Base-by-base conservation (phyloP, 2,113 vertebrate genomes). In the Alaudala cheleensis region DNA sequence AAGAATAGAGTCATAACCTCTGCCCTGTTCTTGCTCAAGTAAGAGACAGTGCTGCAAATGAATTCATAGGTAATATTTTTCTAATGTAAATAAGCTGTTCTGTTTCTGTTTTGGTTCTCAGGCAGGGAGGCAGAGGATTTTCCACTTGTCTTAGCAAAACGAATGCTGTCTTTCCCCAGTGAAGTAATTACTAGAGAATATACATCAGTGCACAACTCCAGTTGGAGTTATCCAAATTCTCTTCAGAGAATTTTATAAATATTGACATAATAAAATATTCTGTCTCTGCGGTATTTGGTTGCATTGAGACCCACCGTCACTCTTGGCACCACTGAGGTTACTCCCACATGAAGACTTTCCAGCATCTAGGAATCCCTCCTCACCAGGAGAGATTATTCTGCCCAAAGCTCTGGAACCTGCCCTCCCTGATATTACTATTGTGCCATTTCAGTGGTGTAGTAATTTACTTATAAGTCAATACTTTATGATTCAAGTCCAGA, bases 351-450 rank as follows among this genome's bases (percentile, higher is more conserved):
- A 92, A 69, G 31, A 44, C 60, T 77, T 81, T 79, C 14, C 1
- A 1, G 8, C 33, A 19, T 7, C 29, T 39, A 33, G 53, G 39
- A 85, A 62, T 51, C 18, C 29, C n/a, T 93, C 29, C 58, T 47
- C 19, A 47, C 10, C 1, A 3, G 34, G 33, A 56, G 18, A 42
- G 39, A 13, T 0, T 5, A 5, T 71, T 3, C 25, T 65, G 28
- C 17, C 29, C 31, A 11, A 29, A 66, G 50, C 31, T 73, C 57
- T 90, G 49, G 71, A 73, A 53, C 57, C 50, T 62, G 14, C 33
- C 33, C n/a, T 67, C 29, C 26, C 25, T 54, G 25, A 12, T 44
- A 19, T 23, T 79, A 21, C 47, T 10, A 1, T 23, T 2, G 1
- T 64, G 49, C 12, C 26, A 23, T 49, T 89, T 18, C 26, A 57